Conservation (phyloP, 2,113 vertebrate species). For the Chunga burmeisteri region DNA sequence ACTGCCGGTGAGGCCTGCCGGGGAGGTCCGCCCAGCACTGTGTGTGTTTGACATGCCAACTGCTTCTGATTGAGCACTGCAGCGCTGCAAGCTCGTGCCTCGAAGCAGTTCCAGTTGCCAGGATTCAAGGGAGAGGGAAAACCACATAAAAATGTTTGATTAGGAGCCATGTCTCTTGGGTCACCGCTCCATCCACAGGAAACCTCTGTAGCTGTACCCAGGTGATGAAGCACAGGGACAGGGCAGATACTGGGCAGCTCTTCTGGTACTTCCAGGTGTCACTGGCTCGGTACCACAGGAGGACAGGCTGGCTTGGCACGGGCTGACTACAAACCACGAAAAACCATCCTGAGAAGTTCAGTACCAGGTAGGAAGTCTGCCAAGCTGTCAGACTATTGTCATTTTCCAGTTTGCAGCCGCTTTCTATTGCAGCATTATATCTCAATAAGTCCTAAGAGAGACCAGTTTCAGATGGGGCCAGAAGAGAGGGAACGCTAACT, state of each 20-base stretch:
- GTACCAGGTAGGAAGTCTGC: neutral
- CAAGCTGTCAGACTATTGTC: neutral
- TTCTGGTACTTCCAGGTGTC: neutral
- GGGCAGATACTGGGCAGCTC: neutral
- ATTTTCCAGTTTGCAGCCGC: neutral
- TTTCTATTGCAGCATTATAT: neutral
- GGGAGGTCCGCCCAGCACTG: neutral
- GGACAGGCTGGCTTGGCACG: neutral
- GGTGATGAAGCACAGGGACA: neutral
- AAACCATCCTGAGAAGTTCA: neutral
- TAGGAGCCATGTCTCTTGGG: neutral
- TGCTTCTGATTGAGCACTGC: neutral
- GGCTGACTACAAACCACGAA: neutral
- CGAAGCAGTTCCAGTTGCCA: neutral
- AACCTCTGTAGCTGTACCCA: neutral
- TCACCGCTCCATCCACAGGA: neutral
- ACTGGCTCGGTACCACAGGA: fast-evolving
- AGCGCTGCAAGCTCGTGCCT: neutral
- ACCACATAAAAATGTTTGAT: neutral
- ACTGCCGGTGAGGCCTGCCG: neutral
- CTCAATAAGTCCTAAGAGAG: neutral
- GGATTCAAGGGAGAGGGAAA: neutral
- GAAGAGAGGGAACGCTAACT: neutral
- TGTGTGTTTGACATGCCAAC: neutral
- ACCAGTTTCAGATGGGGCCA: neutral